These are phyloP conservation scores for Tanaodytes sp. DNA, from an alignment of 2,888 invertebrate species.

Conservation along the genomic window DNA sequence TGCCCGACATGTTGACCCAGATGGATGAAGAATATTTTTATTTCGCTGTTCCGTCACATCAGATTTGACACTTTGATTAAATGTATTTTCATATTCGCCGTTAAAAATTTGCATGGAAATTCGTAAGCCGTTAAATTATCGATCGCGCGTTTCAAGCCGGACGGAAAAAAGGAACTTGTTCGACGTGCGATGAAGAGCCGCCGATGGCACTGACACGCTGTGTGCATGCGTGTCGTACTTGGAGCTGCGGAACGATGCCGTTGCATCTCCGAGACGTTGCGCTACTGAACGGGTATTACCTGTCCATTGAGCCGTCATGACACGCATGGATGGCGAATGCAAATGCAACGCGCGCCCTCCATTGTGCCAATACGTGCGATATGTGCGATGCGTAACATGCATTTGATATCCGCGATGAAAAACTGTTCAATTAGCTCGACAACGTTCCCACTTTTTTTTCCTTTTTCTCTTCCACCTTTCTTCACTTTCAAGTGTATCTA, in stretches of 20 bases:
- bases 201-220: constrained; percentile 40
- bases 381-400: too few relatives aligned
- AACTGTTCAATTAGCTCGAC: constrained; percentile 41
- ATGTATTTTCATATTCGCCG: constrained; percentile 3
- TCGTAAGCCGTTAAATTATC: constrained; percentile 24
- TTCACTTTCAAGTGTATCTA: too few relatives aligned
- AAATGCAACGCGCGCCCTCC: constrained; percentile 40
- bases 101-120: constrained; percentile 20
- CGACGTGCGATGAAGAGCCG: constrained; percentile 34
- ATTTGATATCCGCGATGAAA: constrained; percentile 32
- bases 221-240: too few relatives aligned
- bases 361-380: constrained; percentile 48
- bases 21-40: too few relatives aligned
- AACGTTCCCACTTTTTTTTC: too few relatives aligned
- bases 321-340: constrained; percentile 50
- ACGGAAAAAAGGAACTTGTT: constrained; percentile 34
- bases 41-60: too few relatives aligned
- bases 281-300: constrained; percentile 40
- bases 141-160: constrained; percentile 36
- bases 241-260: constrained; percentile 36
- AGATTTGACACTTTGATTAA: not conserved
- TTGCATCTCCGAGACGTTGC: constrained; percentile 44
- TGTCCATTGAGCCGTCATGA: constrained; percentile 48
- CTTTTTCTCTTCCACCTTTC: too few relatives aligned
- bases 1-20: too few relatives aligned